Evolutionary conservation across 2,113 vertebrate species (phyloP).

Genomic region (Heliornis fulica): DNA sequence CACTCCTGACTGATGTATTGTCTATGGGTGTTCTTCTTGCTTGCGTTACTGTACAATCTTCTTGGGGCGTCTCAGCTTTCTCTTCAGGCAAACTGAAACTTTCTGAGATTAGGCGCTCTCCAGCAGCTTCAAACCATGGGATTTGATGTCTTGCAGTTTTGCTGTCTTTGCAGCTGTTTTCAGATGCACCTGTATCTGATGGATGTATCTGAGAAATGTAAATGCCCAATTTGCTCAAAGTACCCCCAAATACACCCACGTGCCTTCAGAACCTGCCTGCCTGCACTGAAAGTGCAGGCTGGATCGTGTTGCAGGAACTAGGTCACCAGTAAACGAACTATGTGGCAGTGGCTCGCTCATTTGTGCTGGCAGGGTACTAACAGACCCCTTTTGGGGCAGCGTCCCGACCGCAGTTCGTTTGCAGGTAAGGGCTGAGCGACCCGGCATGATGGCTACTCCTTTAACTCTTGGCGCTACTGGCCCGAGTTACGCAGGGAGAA

Average conservation of each 20-base stretch:
- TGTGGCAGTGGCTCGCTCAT: rapidly evolving
- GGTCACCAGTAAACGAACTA: rapidly evolving
- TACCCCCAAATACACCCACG: rapidly evolving
- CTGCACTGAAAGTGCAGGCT: rapidly evolving
- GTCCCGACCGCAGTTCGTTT: rapidly evolving
- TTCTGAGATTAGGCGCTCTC: neutral
- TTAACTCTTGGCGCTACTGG: rapidly evolving
- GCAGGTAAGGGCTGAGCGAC: rapidly evolving
- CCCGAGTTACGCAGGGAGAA: rapidly evolving
- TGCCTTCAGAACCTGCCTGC: neutral
- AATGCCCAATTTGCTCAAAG: neutral
- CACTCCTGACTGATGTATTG: neutral
- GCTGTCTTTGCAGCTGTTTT: neutral
- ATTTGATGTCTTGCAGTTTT: rapidly evolving
- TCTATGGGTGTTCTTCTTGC: neutral
- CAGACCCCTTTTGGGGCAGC: rapidly evolving
- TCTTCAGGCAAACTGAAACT: neutral
- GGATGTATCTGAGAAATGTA: neutral
- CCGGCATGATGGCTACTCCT: rapidly evolving
- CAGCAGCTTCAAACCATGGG: neutral
- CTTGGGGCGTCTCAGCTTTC: neutral
- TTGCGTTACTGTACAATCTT: neutral
- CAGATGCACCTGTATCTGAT: too few species aligned
- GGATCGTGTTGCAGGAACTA: neutral
- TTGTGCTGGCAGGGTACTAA: rapidly evolving